phyloP scores from a whole-genome alignment of 2,113 vertebrate species.

The Lontra canadensis region DNA sequence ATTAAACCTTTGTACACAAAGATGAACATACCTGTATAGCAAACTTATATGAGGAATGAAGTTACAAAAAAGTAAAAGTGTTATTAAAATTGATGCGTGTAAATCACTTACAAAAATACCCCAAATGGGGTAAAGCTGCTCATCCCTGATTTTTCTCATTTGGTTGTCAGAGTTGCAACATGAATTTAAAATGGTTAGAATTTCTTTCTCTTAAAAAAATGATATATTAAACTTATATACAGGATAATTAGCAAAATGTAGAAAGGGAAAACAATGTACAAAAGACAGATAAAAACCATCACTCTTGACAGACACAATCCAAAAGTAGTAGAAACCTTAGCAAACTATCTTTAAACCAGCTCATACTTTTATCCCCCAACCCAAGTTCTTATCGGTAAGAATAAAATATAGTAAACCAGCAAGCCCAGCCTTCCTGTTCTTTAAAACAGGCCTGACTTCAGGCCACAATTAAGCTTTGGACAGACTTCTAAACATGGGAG shows the following conservation, averaged over 20 bases:
- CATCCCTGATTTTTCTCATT: slow-evolving; percentile 81
- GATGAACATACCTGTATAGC: slow-evolving; percentile 79
- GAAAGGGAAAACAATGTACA: slow-evolving; percentile 85
- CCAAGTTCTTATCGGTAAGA: slow-evolving; percentile 31
- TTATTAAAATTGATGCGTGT: slow-evolving; percentile 81
- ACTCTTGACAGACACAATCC: slow-evolving; percentile 76
- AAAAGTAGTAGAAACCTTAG: slow-evolving; percentile 76
- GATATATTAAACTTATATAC: slow-evolving; percentile 86
- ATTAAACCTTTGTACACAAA: slow-evolving; percentile 86
- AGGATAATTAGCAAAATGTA: slow-evolving; percentile 84
- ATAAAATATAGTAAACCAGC: slow-evolving; percentile 57
- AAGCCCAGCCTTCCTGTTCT: slow-evolving; percentile 37
- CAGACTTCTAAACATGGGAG: background rate
- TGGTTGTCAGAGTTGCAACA: slow-evolving; percentile 68
- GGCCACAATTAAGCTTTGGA: slow-evolving; percentile 35
- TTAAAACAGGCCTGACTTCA: slow-evolving; percentile 50
- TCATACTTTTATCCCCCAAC: background rate
- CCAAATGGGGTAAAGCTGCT: slow-evolving; percentile 77
- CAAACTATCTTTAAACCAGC: slow-evolving; percentile 62
- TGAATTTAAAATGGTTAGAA: slow-evolving; percentile 74
- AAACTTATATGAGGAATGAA: slow-evolving; percentile 78
- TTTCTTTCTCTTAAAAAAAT: slow-evolving; percentile 81
- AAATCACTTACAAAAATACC: slow-evolving; percentile 87
- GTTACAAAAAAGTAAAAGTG: slow-evolving; percentile 84
- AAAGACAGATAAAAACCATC: slow-evolving; percentile 83